Base-by-base conservation (phyloP, 2,888 invertebrate species). In the Anthophora plumipes region DNA sequence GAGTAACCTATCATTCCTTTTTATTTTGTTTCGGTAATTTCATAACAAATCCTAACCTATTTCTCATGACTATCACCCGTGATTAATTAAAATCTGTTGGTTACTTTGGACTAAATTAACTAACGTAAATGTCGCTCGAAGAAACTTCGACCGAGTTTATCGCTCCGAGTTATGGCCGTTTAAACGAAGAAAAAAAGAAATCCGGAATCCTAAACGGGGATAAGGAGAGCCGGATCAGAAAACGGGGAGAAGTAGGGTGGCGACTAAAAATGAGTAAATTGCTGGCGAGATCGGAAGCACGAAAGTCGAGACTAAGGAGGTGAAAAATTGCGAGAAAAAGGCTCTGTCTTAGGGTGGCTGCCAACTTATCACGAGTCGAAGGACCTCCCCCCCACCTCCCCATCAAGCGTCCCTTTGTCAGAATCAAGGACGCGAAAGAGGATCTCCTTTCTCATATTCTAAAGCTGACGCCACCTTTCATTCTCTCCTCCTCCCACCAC, bases 381-480 rank as follows among this genome's bases (percentile, higher is more conserved):
- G 88, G 86, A 83, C 88, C 85, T 68, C 59, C 84, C 74, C 72
- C 77, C 82, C 88, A 83, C 82, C 81, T 31, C n/a, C n/a, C n/a
- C n/a, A 31, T 4, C 77, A 73, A 79, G 69, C 82, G n/a, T 88
- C 80, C 85, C 85, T 88, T 88, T 88, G 88, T 88, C 88, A 86
- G 86, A 88, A 88, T 86, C 88, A 88, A 88, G 88, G 83, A 88
- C 88, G 80, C 83, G 86, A 80, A 80, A 86, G 85, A 86, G 80
- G 86, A 88, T 85, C 86, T 83, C 86, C 74, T 88, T 88, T 88
- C 88, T 88, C 88, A 88, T 88, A 88, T 88, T 88, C 88, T 86
- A 88, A 88, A 88, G 88, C 88, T 88, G 86, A 88, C 88, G 83
- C 84, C 80, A 31, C 83, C 76, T 84, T 77, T 82, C 85, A 63